Evolutionary conservation across 1,140 invertebrate species (phyloP), one percentile per base, ranked within the genome.

Genomic region (Apis laboriosa): DNA sequence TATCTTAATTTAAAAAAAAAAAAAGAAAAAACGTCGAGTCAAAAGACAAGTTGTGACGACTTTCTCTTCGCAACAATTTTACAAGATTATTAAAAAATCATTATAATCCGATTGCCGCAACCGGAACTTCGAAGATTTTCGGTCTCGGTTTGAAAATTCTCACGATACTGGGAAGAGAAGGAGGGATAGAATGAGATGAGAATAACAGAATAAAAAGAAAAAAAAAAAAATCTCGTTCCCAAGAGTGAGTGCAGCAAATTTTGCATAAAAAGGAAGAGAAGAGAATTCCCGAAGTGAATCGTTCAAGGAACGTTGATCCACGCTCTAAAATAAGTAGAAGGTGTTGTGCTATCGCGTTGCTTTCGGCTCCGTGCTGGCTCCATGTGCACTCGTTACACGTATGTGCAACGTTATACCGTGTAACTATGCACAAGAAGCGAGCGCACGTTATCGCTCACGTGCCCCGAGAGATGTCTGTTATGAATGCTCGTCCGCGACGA

Each of bases 401-500:
- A 64, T 58, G 49, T 74, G 2, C 49, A 13, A 24, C 34, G 34
- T 34, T 34, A 34, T 34, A 34, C n/a, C 61, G 28, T 28, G 9
- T 63, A 63, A 63, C 71, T 81, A 81, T 80, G 67, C 77, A 75
- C 64, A 63, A 66, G 17, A 9, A 21, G 51, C 34, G 74, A 55
- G 58, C 60, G 53, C 55, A 51, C 63, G 77, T 82, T 81, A 84
- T 84, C 78, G 86, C 85, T 86, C 85, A 76, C 81, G 82, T 89
- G 88, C 85, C 85, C 73, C 82, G 83, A 83, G 85, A 85, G 86
- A 86, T 71, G 73, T 73, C 75, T 78, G 70, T 68, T 72, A 80
- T 75, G 84, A 86, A 84, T 80, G 81, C 81, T 60, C 81, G 77
- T 75, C 76, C 77, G 81, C 86, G 86, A 85, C 83, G 80, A 85